Evolutionary conservation across 2,113 vertebrate species (phyloP), one percentile per base, ranked within the genome.

Genomic region (Australoheros scitulus): DNA sequence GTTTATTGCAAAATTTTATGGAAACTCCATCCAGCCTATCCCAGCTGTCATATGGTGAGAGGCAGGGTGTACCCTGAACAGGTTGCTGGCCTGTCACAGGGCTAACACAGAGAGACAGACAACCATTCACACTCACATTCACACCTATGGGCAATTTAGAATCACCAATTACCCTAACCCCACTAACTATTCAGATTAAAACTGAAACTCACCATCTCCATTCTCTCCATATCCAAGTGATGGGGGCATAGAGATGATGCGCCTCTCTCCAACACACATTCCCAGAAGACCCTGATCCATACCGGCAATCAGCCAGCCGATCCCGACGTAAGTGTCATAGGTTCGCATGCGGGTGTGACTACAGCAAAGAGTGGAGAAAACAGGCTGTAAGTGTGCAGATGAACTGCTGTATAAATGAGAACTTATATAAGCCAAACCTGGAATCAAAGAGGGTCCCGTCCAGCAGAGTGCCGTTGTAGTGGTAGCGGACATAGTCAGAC

Each of bases 381-480:
- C 2, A 55, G 1, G 43, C 85, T 57, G 75, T 26, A 36, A 64
- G 32, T 52, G 11, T 61, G 17, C 36, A 2, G 1, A 20, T 36
- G 17, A 3, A 3, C 43, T 29, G 29, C n/a, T 55, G 9, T 13
- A 32, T 56, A 1, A 76, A 57, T 20, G 47, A 58, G 38, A 7
- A 3, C 8, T 29, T 2, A 3, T 1, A 41, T 11, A 0, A 61
- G 29, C 57, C 84, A 75, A 81, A 99, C 98, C 98, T 99, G 8
- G 98, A 99, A 75, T 99, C 98, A 81, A 99, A 99, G 1, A 99
- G 95, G 0, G 98, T 99, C n/a, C 98, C 98, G 2, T 99, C 98
- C 68, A 99, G 88, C 90, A 99, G 96, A 0, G 98, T 99, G 9
- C 98, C 98, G 0, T 99, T 99, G 92, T 99, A 99, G 90, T 99